These are phyloP conservation scores for Onychomys leucogaster DNA, from an alignment of 2,797 vertebrate species.

Conservation along the genomic window DNA sequence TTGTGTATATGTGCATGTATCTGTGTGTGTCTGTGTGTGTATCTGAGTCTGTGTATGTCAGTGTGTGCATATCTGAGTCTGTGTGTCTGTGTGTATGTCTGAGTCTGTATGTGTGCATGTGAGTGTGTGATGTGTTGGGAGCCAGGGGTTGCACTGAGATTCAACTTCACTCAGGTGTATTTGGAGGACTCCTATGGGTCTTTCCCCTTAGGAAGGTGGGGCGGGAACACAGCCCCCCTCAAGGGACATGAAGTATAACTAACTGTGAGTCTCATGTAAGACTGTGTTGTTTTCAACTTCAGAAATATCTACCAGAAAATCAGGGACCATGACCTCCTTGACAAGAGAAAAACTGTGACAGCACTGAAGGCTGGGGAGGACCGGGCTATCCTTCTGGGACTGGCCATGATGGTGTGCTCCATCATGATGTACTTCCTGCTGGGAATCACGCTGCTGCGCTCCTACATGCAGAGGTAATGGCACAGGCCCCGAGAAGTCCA, in stretches of 20 bases:
- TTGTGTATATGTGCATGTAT: too few species aligned
- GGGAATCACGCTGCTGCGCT: conserved; percentile 95
- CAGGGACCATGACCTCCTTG: conserved; percentile 94
- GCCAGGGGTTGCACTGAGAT: background rate
- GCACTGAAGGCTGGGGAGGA: conserved; percentile 96
- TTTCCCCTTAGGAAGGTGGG: conserved; percentile 54
- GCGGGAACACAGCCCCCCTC: conserved; percentile 67
- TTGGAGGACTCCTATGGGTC: conserved; percentile 53
- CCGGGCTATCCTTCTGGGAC: conserved; percentile 94
- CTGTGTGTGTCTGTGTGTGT: background rate
- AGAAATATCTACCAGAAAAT: conserved; percentile 97
- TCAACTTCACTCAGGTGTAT: background rate
- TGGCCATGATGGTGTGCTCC: conserved; percentile 95
- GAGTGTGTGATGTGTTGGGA: background rate
- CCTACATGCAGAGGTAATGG: conserved; percentile 95
- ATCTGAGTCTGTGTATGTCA: background rate
- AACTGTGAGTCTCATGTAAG: conserved; percentile 81
- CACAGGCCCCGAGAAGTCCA: fast-evolving
- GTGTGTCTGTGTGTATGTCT: too few species aligned
- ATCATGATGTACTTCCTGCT: conserved; percentile 97
- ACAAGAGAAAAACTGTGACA: conserved; percentile 97
- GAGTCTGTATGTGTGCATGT: too few species aligned
- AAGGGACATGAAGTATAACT: conserved; percentile 69
- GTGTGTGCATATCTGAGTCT: background rate
- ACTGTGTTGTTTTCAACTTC: conserved; percentile 88